Base-by-base conservation (phyloP, 2,113 vertebrate species). In the Ailuropoda melanoleuca region DNA sequence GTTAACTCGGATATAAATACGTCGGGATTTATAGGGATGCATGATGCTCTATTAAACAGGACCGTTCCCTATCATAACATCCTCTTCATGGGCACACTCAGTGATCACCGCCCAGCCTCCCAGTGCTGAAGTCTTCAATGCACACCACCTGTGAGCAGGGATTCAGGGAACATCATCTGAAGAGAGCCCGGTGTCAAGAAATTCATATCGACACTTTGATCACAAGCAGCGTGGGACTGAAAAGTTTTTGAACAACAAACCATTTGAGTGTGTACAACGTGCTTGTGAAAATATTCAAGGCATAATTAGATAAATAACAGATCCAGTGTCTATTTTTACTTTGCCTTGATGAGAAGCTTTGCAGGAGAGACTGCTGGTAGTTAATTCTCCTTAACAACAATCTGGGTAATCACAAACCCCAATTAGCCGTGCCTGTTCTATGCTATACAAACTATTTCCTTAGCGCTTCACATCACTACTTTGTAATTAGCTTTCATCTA, bases 401-500 rank as follows among this genome's bases (percentile, higher is more conserved):
- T 99, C 99, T 99, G 99, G 99, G 99, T 99, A 99, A 99, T 99
- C 99, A 99, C 99, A 99, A 98, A 99, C 99, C 99, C 99, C 99
- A 99, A 99, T 99, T 99, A 99, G 99, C 99, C 98, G 98, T 98
- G 99, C 98, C 99, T 99, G 99, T 99, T 99, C 99, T 98, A 98
- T 98, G 98, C 99, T 99, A 99, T 99, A 99, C 99, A 99, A 99
- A 99, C 99, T 99, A 99, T 99, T 99, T 99, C 99, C 99, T 99
- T 99, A 99, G 99, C 98, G 98, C 98, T 97, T 99, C 99, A 99
- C 98, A 99, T 99, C 99, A 99, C 99, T 99, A 99, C 99, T 98
- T 99, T 99, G 99, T 99, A 99, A 99, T 99, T 99, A 99, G 99
- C 99, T 99, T 99, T 99, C 99, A 99, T 99, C 99, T 99, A 99